phyloP scores from a whole-genome alignment of 2,113 vertebrate species.

The Taurulus bubalis region DNA sequence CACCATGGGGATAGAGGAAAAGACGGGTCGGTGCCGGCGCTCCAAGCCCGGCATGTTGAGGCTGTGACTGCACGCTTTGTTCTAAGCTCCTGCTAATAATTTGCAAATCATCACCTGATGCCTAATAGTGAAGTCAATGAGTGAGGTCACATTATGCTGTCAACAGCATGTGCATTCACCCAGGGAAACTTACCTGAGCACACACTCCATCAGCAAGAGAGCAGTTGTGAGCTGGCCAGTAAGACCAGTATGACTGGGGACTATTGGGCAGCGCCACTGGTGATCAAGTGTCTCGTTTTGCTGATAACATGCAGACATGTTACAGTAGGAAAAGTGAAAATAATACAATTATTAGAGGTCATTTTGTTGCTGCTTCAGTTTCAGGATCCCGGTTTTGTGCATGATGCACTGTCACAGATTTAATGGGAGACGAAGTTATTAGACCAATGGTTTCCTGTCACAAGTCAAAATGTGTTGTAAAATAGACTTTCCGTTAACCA shows the following conservation, averaged over 20 bases:
- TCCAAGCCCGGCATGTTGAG: neutral
- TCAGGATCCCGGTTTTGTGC: neutral
- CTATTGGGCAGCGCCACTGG: neutral
- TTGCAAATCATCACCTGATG: conserved; percentile 31
- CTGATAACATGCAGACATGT: neutral
- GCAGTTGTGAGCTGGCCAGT: neutral
- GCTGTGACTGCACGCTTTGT: neutral
- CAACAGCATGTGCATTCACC: conserved; percentile 1
- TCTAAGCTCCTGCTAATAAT: conserved; percentile 24
- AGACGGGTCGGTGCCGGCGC: neutral
- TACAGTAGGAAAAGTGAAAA: neutral
- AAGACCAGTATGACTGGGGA: neutral
- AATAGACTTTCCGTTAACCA: neutral
- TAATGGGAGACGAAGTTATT: neutral
- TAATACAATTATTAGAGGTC: neutral
- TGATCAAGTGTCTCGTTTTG: neutral
- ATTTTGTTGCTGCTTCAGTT: neutral
- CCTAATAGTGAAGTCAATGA: neutral
- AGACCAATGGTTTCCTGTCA: neutral
- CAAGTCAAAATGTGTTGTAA: neutral
- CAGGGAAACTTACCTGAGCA: neutral
- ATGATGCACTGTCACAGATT: neutral
- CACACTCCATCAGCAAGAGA: neutral
- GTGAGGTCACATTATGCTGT: conserved; percentile 22
- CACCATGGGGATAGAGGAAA: neutral